Conservation (phyloP, 2,113 vertebrate species). For the Brachyhypopomus gauderio region DNA sequence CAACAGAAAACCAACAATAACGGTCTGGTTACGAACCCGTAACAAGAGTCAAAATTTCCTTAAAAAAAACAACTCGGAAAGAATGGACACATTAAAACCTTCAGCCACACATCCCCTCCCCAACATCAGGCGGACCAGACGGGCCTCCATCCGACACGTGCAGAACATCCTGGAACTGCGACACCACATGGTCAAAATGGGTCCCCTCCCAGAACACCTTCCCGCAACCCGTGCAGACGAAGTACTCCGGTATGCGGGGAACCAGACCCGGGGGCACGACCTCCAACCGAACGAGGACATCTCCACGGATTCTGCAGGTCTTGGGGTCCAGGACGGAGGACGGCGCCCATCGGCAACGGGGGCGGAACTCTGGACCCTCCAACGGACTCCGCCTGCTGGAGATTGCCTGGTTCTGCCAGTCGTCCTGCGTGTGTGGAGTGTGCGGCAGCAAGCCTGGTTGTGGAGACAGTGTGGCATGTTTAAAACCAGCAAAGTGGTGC, state of each 20-base stretch:
- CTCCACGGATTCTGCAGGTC: constrained; percentile 37
- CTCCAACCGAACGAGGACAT: constrained; percentile 70
- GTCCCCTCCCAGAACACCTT: constrained; percentile 93
- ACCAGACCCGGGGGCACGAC: constrained; percentile 73
- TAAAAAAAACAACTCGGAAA: too few relatives aligned
- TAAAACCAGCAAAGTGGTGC: neutral
- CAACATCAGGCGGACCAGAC: neutral
- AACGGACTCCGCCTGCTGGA: constrained; percentile 55
- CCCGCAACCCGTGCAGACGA: constrained; percentile 81
- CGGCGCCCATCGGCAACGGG: constrained; percentile 62
- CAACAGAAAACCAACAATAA: too few relatives aligned
- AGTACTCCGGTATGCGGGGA: constrained; percentile 69
- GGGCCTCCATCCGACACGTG: constrained; percentile 31
- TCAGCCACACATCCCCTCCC: too few relatives aligned
- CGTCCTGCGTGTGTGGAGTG: constrained; percentile 14
- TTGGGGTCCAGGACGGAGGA: constrained; percentile 49
- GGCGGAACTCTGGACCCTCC: constrained; percentile 60
- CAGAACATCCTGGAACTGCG: constrained; percentile 79
- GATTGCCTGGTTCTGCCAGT: constrained; percentile 37
- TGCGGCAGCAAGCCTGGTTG: constrained; percentile 50
- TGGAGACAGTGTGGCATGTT: neutral
- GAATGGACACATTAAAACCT: too few relatives aligned
- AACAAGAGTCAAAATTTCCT: too few relatives aligned
- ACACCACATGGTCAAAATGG: constrained; percentile 74
- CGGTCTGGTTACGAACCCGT: too few relatives aligned